Evolutionary conservation across 2,797 vertebrate species (phyloP), one percentile per base, ranked within the genome.

Genomic region (Simalia tracyae): DNA sequence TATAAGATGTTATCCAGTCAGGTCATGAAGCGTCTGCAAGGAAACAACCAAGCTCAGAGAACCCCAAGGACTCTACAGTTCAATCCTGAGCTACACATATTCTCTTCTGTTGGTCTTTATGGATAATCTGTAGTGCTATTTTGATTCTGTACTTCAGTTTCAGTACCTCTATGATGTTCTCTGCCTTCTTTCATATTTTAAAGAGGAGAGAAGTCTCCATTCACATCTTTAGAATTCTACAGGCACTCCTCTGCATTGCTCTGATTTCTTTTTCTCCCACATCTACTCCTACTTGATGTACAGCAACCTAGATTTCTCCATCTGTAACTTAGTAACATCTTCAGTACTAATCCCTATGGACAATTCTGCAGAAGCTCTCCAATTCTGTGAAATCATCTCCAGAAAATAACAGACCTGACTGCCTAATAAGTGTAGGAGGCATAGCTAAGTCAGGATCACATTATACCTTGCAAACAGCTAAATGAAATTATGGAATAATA

Each of bases 261-360:
- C 31, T 87, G 88, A 68, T 57, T 86, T 31, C 2, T 81, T 86
- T n/a, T 87, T 59, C 57, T 76, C 5, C 61, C 93, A 72, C 88
- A 91, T 36, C 17, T 84, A 87, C 24, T 89, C 63, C 36, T 91
- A 31, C 15, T n/a, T 1, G 61, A 46, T 66, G 31, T n/a, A 26
- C n/a, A 91, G 15, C 85, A 90, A 46, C 19, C 26, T 59, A 89
- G 17, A 14, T 64, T 92, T 94, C 76, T 89, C 54, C 14, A 14
- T 0, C 56, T 6, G 61, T 14, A 84, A 24, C 0, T 31, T 31
- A 50, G 50, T 6, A 28, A 24, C 31, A 81, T 59, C 84, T 46
- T 93, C 91, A 50, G 50, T 63, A 68, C 86, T 56, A 91, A 93
- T 87, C 26, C 31, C 91, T 91, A 57, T 86, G 5, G 86, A 89